Evolutionary conservation across 2,797 vertebrate genomes (phyloP), one percentile per base, ranked within the genome.

Genomic region (Pempheris klunzingeri): DNA sequence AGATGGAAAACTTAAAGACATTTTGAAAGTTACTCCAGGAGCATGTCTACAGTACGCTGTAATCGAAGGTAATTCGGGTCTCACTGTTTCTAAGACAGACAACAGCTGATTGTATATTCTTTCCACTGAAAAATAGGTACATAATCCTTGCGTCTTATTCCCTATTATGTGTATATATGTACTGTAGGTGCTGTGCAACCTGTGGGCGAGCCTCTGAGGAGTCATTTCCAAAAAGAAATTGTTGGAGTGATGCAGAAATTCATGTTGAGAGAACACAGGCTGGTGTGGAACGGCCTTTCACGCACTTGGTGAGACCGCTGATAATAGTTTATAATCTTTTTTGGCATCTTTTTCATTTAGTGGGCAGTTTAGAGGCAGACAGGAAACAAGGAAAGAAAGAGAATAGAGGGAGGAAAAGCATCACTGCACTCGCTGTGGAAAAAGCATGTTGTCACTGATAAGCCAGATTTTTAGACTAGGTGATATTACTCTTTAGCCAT

Each of bases 211-310:
- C 88, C 92, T 5, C 87, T 97, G 46, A 93, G 71, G 20, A 97
- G 97, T 87, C 93, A 94, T 34, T 96, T 95, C 87, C 94, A 97
- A 72, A 94, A 95, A 74, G 90, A 95, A 59, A 79, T 81, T 28
- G 84, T 93, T 8, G 97, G 96, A 0, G 96, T 98, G 75, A 93
- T 98, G 58, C 96, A 97, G 88, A 96, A 93, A 74, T 92, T 96
- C 63, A 89, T 95, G 32, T 81, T 97, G 68, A 95, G 85, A 41
- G 97, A 97, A 64, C 96, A 97, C 88, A 95, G 94, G 47, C 90
- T 97, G 68, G 88, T 97, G 72, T 97, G 97, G 96, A 97, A 96
- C 82, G 84, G 88, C 86, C 58, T 97, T 55, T 93, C 94, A 71
- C 93, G 91, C 11, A 93, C 88, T 72, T 98, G 97, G 97, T 97